Base-by-base conservation (phyloP, 2,113 vertebrate species). In the Sphaerodactylus townsendi region DNA sequence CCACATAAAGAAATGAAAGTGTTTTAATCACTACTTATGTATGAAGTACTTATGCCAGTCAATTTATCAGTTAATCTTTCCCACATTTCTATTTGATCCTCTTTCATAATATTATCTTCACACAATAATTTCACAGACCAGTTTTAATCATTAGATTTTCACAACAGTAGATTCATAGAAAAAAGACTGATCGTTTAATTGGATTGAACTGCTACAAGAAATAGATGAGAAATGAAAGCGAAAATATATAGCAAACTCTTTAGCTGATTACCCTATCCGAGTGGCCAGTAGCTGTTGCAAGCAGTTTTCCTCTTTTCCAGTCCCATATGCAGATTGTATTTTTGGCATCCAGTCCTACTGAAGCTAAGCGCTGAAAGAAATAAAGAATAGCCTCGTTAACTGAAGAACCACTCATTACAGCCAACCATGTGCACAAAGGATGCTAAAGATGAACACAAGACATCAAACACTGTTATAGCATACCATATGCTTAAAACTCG, bases 251-350 rank as follows among this genome's bases (percentile, higher is more conserved):
- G 56, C 41, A 82, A 86, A 3, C 21, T 33, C 41, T 80, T 84
- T 66, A 72, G 77, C 68, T 70, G 81, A 85, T 95, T 96, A 97
- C 97, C 97, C 97, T 94, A 90, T 97, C 97, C 0, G 98, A 99
- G 94, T 99, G 99, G 91, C 99, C 99, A 0, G 98, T 98, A 28
- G 99, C 98, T 13, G 97, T 97, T 70, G 98, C 98, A 82, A 99
- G 93, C 59, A 98, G 96, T 79, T 97, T 97, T 85, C 98, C 99
- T 93, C 96, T 98, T 92, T 96, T 98, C 98, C 99, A 99, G 89
- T 99, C 98, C 99, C 99, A 99, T 77, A 99, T 94, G 80, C 98
- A 99, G 85, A 99, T 92, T 0, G 98, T 99, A 89, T 99, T 99
- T 95, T 99, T 99, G 93, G 98, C 98, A 93, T 99, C 99, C 84